These are phyloP conservation scores for Lymantria dispar DNA, from an alignment of 2,888 invertebrate species.

Conservation along the genomic window DNA sequence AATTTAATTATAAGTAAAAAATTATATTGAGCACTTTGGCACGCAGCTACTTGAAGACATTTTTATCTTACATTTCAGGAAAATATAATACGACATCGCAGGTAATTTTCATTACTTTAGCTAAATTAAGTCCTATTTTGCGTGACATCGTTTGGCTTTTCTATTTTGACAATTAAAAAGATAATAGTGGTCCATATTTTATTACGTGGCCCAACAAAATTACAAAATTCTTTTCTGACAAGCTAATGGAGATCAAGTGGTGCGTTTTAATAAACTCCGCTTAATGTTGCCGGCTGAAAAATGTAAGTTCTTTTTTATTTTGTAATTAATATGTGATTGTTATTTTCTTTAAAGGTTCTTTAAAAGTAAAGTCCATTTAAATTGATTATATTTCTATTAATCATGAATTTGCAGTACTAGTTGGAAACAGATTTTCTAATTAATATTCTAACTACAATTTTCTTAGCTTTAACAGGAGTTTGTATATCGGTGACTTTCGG, in stretches of 20 bases:
- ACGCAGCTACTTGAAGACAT: conserved; percentile 36
- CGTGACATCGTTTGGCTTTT: conserved; percentile 65
- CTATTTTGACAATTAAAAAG: conserved; percentile 58
- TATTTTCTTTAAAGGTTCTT: conserved; percentile 4
- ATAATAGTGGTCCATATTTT: conserved; percentile 41
- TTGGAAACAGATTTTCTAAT: too few species aligned
- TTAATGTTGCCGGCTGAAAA: conserved; percentile 18
- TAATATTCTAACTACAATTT: too few species aligned
- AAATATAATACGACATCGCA: conserved; percentile 45
- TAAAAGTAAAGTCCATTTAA: conserved; percentile 1
- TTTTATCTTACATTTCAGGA: conserved; percentile 53
- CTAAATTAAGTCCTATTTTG: conserved; percentile 69
- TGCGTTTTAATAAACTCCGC: conserved; percentile 16
- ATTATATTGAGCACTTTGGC: conserved; percentile 32
- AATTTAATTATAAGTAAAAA: conserved; percentile 31
- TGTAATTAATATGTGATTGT: conserved; percentile 17
- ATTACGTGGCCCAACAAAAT: conserved; percentile 49
- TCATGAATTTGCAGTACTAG: too few species aligned
- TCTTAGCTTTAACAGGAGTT: too few species aligned
- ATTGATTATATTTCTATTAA: background rate
- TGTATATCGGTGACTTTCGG: too few species aligned
- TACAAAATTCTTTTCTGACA: conserved; percentile 40
- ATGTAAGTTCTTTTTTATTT: conserved; percentile 1
- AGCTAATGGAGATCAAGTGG: conserved; percentile 29
- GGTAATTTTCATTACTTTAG: conserved; percentile 61